phyloP scores from a whole-genome alignment of 2,113 vertebrate genomes.

The Cyprinodon brontotheroides region DNA sequence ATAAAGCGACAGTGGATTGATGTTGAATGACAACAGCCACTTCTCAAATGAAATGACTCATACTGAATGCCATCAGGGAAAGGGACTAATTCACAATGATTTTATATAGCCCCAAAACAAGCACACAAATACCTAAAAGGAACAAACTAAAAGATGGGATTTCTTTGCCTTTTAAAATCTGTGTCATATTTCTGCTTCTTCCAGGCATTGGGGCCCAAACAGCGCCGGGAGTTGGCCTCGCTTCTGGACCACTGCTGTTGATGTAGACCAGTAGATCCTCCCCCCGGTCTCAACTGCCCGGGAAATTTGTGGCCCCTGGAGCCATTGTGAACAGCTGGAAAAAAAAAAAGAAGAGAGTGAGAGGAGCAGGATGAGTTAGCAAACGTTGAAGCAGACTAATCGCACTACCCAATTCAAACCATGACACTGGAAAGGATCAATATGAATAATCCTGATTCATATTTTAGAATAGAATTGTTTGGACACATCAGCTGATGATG shows the following conservation, averaged over 20 bases:
- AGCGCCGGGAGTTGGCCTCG: conserved; percentile 53
- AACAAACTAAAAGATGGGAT: background rate
- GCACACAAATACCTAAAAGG: background rate
- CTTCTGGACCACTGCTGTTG: conserved; percentile 67
- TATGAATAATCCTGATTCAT: no score
- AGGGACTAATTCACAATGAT: background rate
- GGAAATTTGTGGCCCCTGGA: conserved; percentile 53
- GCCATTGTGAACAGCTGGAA: conserved; percentile 41
- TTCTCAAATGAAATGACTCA: background rate
- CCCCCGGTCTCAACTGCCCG: conserved; percentile 71
- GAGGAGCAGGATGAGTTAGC: background rate
- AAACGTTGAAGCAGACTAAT: no score
- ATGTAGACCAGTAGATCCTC: conserved; percentile 61
- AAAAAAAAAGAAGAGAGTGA: background rate
- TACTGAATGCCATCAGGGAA: background rate
- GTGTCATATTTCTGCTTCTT: conserved; percentile 51
- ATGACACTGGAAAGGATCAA: no score
- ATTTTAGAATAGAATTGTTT: no score
- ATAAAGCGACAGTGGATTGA: background rate
- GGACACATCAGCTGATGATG: no score
- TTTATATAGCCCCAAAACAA: background rate
- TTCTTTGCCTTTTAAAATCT: conserved; percentile 73
- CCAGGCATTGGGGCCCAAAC: conserved; percentile 54
- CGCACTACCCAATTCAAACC: no score
- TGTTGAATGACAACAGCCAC: background rate